A percentile compares a stretch with the other conserved stretches of the same genome.
Evolutionary conservation across 2,888 invertebrate species (phyloP).

Genomic region (Eupithecia centaureata): DNA sequence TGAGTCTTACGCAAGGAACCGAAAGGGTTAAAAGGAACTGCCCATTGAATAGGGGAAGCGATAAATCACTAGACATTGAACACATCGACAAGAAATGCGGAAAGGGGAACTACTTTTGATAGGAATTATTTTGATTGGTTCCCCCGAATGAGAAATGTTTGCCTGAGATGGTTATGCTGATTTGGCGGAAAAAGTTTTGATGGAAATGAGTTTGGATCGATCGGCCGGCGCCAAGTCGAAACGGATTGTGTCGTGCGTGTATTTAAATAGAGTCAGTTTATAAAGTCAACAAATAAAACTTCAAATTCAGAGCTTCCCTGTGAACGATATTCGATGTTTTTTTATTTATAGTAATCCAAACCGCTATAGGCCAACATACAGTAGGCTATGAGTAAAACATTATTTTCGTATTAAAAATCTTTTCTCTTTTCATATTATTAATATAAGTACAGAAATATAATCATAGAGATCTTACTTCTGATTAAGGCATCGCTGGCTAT

Average conservation of each 20-base stretch:
- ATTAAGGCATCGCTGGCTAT: background rate
- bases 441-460: no score
- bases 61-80: slow-evolving; percentile 67
- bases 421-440: no score
- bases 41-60: slow-evolving; percentile 58
- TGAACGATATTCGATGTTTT: no score
- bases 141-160: slow-evolving; percentile 18
- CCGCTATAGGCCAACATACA: no score
- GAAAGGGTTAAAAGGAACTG: slow-evolving; percentile 51
- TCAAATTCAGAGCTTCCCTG: no score
- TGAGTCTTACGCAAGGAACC: slow-evolving; percentile 39
- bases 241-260: slow-evolving; percentile 1
- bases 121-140: slow-evolving; percentile 19
- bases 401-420: no score
- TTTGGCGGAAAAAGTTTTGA: slow-evolving; percentile 19
- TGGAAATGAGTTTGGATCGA: slow-evolving; percentile 12
- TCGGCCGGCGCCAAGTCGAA: slow-evolving; percentile 3
- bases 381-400: no score
- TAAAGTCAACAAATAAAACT: no score
- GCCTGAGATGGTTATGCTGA: slow-evolving; percentile 17
- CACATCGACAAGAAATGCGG: slow-evolving; percentile 46
- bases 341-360: no score
- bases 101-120: slow-evolving; percentile 16
- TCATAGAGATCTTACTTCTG: background rate
- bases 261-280: no score